Percentiles rank a stretch among this genome's conserved stretches.
phyloP scores from a whole-genome alignment of 2,797 vertebrate genomes.

The Hemitrygon akajei region DNA sequence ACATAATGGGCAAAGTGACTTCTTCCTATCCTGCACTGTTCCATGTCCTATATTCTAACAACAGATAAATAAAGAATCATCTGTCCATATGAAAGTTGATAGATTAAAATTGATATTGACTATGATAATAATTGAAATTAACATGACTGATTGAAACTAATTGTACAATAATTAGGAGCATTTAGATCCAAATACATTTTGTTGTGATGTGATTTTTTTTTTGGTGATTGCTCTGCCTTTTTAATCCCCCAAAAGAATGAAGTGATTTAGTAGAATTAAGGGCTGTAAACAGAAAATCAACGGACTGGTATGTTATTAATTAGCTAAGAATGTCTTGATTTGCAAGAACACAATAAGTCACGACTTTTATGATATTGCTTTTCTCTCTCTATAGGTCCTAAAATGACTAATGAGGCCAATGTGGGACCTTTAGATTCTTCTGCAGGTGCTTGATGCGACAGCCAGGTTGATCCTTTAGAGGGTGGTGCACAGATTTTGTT shows the following conservation, averaged over 20 bases:
- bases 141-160: background rate
- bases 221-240: background rate
- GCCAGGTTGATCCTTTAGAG: too few species aligned
- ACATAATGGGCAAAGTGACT: too few species aligned
- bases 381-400: too few species aligned
- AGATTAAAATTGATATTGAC: background rate
- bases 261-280: background rate
- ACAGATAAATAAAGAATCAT: background rate
- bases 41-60: too few species aligned
- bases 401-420: too few species aligned
- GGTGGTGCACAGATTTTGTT: too few species aligned
- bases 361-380: too few species aligned
- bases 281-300: too few species aligned
- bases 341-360: background rate
- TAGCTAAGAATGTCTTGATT: background rate
- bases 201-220: background rate
- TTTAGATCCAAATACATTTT: background rate
- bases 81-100: background rate
- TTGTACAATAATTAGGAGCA: background rate
- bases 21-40: too few species aligned
- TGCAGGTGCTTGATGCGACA: too few species aligned
- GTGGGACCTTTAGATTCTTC: too few species aligned
- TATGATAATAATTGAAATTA: background rate
- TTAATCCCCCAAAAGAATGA: background rate
- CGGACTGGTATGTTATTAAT: background rate